Evolutionary conservation across 2,888 invertebrate genomes (phyloP), one percentile per base, ranked within the genome.

Genomic region (Trissolcus brochymenae): DNA sequence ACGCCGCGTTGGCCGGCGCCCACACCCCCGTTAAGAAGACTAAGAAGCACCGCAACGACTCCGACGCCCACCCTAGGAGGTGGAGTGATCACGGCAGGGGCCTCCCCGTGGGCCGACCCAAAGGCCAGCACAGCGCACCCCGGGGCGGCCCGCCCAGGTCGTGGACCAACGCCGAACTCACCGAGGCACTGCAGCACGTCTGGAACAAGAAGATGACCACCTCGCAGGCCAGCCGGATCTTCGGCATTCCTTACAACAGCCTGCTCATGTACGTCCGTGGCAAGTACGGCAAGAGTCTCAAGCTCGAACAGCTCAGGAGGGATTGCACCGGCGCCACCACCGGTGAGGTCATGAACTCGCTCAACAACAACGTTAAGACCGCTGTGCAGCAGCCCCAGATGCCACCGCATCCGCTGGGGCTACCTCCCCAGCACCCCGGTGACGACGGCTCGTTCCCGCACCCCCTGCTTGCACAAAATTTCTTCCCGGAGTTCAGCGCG

Each of bases 141-240:
- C 91, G 96, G 81, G 96, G 96, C 21, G 96, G 96, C 11, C 96
- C 96, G 11, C 96, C 96, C 0, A 92, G 96, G 65, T 96, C 96
- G 1, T 96, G 96, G 96, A 96, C 96, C 78, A 96, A 96, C 90
- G 95, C 95, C 43, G 96, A 96, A 86, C 91, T 96, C 61, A 96
- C 96, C 61, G 95, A 96, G 90, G 96, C 96, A 1, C 91, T 96
- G 62, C 96, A 96, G 86, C 96, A 96, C 90, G 96, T 96, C n/a
- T 96, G 96, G 96, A 96, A 96, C 90, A 96, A 96, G 87, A 96
- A 96, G 88, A 96, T 96, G 96, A 96, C 96, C 79, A 96, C 96
- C 53, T 96, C 96, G 85, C 96, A 96, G 89, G 96, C 96, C 9
- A 96, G 96, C 21, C 90, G 96, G 79, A 95, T 96, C 87, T 96